Evolutionary conservation across 2,113 vertebrate species (phyloP).

Genomic region (Cyprinus carpio): DNA sequence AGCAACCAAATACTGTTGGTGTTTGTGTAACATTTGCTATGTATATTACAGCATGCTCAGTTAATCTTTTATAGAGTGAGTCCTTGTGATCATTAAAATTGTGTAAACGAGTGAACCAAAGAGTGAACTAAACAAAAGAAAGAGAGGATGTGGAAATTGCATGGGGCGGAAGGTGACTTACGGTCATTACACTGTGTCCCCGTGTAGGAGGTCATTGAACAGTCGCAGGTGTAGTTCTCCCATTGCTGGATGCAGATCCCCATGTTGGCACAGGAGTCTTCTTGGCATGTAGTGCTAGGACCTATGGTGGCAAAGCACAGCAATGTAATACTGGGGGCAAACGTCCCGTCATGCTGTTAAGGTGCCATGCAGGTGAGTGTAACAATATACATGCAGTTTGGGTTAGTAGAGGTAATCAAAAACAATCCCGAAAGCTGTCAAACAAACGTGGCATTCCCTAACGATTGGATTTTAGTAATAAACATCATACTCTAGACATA

Average conservation of each 20-base stretch:
- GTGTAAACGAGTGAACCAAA: background rate
- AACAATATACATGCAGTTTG: slow-evolving; percentile 54
- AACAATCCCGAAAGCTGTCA: slow-evolving; percentile 43
- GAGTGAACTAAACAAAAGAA: slow-evolving; percentile 1
- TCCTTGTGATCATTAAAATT: background rate
- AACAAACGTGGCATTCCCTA: slow-evolving; percentile 57
- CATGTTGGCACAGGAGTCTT: slow-evolving; percentile 95
- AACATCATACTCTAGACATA: slow-evolving; percentile 46
- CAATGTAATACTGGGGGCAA: slow-evolving; percentile 45
- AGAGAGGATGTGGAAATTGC: background rate
- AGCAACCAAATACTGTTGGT: background rate
- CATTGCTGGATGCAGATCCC: slow-evolving; percentile 96
- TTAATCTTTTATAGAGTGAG: background rate
- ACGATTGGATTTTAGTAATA: slow-evolving; percentile 55
- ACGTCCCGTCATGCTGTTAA: slow-evolving; percentile 14
- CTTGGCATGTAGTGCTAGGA: slow-evolving; percentile 94
- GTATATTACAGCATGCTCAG: background rate
- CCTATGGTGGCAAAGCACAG: slow-evolving; percentile 72
- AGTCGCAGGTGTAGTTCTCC: slow-evolving; percentile 96
- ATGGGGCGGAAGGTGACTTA: slow-evolving; percentile 76
- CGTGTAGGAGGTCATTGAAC: slow-evolving; percentile 95
- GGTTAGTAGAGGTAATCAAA: slow-evolving; percentile 53
- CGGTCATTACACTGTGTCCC: slow-evolving; percentile 95
- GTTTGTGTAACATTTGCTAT: slow-evolving; percentile 13
- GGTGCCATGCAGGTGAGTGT: slow-evolving; percentile 59